These are phyloP conservation scores for Clanis bilineata DNA, from an alignment of 2,888 invertebrate genomes.

Conservation along the genomic window DNA sequence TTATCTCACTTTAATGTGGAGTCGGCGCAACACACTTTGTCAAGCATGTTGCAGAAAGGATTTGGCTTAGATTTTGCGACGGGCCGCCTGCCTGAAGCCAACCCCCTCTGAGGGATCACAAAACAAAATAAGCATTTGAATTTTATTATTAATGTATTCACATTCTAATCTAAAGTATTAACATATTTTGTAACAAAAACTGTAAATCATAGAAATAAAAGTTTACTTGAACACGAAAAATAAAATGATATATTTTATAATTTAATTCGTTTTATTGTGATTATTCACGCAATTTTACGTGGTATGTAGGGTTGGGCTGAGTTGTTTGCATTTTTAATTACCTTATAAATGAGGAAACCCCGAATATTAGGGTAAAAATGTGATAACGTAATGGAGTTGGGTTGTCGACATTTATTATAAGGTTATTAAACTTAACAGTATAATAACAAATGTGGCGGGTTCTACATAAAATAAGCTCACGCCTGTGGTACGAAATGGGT, in stretches of 20 bases:
- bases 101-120: too few species aligned
- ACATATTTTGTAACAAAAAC: too few species aligned
- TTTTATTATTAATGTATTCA: too few species aligned
- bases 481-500: too few species aligned
- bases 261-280: neutral
- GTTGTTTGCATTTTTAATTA: constrained; percentile 3
- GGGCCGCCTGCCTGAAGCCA: too few species aligned
- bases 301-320: neutral
- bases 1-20: too few species aligned
- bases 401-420: neutral
- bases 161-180: too few species aligned
- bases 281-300: neutral
- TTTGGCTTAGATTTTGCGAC: too few species aligned
- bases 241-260: neutral
- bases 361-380: neutral
- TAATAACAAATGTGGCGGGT: neutral
- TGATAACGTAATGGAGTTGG: neutral
- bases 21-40: too few species aligned
- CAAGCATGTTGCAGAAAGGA: too few species aligned
- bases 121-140: too few species aligned
- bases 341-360: neutral
- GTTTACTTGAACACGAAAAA: neutral
- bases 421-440: neutral
- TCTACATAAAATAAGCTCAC: too few species aligned
- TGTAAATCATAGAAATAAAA: neutral